Evolutionary conservation across 2,888 invertebrate genomes (phyloP), one percentile per base, ranked within the genome.

Genomic region (Eremobia ochroleuca): DNA sequence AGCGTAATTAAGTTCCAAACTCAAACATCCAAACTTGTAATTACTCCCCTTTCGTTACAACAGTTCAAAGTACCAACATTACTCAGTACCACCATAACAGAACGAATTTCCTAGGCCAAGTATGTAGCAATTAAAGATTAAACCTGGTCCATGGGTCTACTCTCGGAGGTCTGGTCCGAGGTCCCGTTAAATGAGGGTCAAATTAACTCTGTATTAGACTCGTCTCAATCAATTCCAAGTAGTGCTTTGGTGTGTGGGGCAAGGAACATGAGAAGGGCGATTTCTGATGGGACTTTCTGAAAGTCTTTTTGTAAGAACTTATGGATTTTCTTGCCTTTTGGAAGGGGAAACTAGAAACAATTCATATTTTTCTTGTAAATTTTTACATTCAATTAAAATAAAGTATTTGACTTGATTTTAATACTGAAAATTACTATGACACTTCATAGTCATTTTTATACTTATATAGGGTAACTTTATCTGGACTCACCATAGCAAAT

Each of bases 181-280:
- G 82, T 86, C 86, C 91, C 91, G 92, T 92, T 92, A 92, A 91
- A 90, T 89, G 89, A 87, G 88, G 91, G 83, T 88, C 82, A 85
- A 88, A 88, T 88, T 89, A 89, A 89, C 88, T 85, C 72, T 79
- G 89, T 91, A 93, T 92, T 93, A 92, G 90, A 85, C 92, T 89
- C 94, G 92, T 93, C 94, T 94, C 94, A 94, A 95, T 95, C 94
- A 95, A 94, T 94, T 92, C 92, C 85, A 86, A 89, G 89, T 87
- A 90, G 87, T 77, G 73, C 85, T 77, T 70, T 75, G 71, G 68
- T 76, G 79, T 72, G 59, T 86, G 90, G 88, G 78, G 0, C 65
- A 87, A 89, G 87, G 11, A 31, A 85, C 5, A 25, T 0, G 3
- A 62, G 2, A 4, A 21, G 0, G 15, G 61, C 31, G 66, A 28